Conservation (phyloP, 2,888 invertebrate species). For the Callyntrura sp. region DNA sequence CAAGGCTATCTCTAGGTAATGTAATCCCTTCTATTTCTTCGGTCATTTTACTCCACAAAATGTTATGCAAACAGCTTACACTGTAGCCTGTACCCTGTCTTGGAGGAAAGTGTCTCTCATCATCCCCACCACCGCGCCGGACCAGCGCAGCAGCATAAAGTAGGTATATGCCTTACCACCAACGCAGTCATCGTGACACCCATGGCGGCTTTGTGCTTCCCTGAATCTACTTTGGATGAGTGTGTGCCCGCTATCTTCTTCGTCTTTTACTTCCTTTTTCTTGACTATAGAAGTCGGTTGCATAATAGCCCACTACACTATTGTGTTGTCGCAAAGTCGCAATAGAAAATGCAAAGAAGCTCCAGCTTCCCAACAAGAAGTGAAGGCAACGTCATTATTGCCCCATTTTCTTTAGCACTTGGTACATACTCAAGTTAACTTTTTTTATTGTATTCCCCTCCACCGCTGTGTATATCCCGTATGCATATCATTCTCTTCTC, state of each 20-base stretch:
- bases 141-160: background rate
- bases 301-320: too few relatives aligned
- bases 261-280: too few relatives aligned
- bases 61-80: conserved; percentile 70
- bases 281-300: too few relatives aligned
- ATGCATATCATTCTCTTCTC: too few relatives aligned
- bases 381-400: conserved; percentile 69
- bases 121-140: too few relatives aligned
- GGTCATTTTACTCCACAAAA: conserved; percentile 31
- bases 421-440: conserved; percentile 28
- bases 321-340: too few relatives aligned
- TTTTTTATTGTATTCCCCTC: conserved; percentile 45
- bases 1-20: background rate
- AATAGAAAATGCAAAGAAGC: conserved; percentile 11
- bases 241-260: background rate
- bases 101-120: background rate
- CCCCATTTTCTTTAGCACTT: conserved; percentile 69
- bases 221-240: background rate
- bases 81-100: conserved; percentile 61
- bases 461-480: too few relatives aligned
- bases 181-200: conserved; percentile 10
- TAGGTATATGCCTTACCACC: background rate
- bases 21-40: background rate
- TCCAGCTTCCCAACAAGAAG: conserved; percentile 13
- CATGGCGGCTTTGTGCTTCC: background rate